These are phyloP conservation scores for Acrobasis repandana DNA, from an alignment of 2,888 invertebrate species.

Conservation along the genomic window DNA sequence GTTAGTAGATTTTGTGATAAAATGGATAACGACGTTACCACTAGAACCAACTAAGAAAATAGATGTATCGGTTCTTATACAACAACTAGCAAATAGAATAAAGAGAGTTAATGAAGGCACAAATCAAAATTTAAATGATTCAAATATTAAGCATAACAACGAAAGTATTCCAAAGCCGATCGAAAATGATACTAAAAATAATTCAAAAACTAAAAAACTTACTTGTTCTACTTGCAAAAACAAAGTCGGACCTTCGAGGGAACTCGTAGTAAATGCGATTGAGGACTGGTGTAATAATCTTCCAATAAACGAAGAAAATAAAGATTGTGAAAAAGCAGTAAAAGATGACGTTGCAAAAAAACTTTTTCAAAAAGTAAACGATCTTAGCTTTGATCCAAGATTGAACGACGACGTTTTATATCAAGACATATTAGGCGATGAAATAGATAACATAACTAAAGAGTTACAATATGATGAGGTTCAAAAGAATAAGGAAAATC, in stretches of 20 bases:
- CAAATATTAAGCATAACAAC: neutral
- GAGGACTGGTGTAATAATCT: slow-evolving; percentile 57
- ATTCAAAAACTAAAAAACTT: slow-evolving; percentile 17
- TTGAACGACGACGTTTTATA: slow-evolving; percentile 49
- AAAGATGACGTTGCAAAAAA: slow-evolving; percentile 49
- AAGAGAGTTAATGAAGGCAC: slow-evolving; percentile 37
- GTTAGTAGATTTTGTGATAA: slow-evolving; percentile 43
- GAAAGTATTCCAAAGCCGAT: neutral
- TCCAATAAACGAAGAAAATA: slow-evolving; percentile 43
- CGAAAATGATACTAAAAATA: slow-evolving; percentile 22
- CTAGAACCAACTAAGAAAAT: slow-evolving; percentile 44
- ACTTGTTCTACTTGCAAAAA: slow-evolving; percentile 8
- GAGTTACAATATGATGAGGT: slow-evolving; percentile 42
- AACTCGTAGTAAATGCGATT: slow-evolving; percentile 49
- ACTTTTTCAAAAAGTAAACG: slow-evolving; percentile 55
- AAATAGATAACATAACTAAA: slow-evolving; percentile 49
- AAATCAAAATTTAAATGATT: slow-evolving; percentile 16
- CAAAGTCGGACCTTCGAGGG: slow-evolving; percentile 35
- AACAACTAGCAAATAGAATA: slow-evolving; percentile 54
- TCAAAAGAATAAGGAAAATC: slow-evolving; percentile 38
- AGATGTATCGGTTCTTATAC: slow-evolving; percentile 37
- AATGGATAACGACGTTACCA: slow-evolving; percentile 54
- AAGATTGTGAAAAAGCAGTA: slow-evolving; percentile 34
- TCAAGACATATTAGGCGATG: slow-evolving; percentile 46
- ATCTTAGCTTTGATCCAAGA: slow-evolving; percentile 50